phyloP scores from a whole-genome alignment of 2,113 vertebrate genomes.

The Takifugu flavidus region DNA sequence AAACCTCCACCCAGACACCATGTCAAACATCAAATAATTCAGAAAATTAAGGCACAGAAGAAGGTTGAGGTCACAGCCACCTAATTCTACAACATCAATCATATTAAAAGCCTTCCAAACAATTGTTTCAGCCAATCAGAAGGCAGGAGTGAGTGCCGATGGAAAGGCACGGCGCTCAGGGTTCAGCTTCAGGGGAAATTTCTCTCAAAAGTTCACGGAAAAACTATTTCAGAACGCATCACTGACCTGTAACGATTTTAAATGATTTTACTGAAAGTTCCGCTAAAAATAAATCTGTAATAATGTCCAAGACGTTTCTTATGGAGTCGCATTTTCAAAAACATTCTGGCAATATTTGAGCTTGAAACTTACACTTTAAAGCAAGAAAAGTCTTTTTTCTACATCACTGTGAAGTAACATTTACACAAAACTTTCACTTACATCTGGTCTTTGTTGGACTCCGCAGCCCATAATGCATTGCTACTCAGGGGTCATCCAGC shows the following conservation, averaged over 20 bases:
- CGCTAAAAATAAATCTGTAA: constrained; percentile 1
- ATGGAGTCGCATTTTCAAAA: not conserved
- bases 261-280: not conserved
- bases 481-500: constrained; percentile 14
- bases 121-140: constrained; percentile 7
- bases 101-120: not conserved
- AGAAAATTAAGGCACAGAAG: constrained; percentile 54
- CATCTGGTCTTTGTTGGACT: constrained; percentile 3
- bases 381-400: constrained; percentile 14
- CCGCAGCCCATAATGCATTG: constrained; percentile 35
- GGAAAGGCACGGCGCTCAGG: not conserved
- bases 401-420: constrained; percentile 15
- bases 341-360: constrained; percentile 3
- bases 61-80: constrained; percentile 14
- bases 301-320: no score
- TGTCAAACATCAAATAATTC: constrained; percentile 11
- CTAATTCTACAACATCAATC: not conserved
- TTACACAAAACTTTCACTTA: constrained; percentile 15
- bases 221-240: not conserved
- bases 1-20: not conserved
- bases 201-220: not conserved
- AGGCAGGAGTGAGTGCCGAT: not conserved
- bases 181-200: not conserved
- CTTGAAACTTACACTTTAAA: not conserved
- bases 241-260: not conserved